Evolutionary conservation across 1,140 invertebrate genomes (phyloP), one percentile per base, ranked within the genome.

Genomic region (Marisa cornuarietis): DNA sequence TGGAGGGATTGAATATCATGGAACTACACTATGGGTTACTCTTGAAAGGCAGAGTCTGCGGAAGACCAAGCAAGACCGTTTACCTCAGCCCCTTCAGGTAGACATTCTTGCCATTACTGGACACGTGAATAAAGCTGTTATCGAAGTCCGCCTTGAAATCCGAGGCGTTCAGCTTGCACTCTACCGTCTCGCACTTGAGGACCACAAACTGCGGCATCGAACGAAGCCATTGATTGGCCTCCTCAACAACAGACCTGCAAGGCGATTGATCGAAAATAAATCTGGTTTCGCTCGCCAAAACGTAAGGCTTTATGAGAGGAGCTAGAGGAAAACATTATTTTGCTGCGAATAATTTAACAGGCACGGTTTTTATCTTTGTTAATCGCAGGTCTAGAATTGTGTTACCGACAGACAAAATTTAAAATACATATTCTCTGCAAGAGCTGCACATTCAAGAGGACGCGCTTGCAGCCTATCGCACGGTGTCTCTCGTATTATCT

Each of bases 151-250:
- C 42, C 18, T 49, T 72, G 71, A 77, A 78, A 42, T 84, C 83
- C n/a, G 63, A 51, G 20, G 77, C 61, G 26, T 76, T 65, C 18
- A 85, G 79, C 69, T 86, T 86, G 74, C 79, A 79, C 11, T 73
- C 74, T 42, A 83, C 71, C 3, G 85, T 84, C 80, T 86, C 85
- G 52, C 83, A 80, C 79, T 83, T 84, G 71, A 81, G 80, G 24
- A 72, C 83, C 24, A 58, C 62, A 66, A 80, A 86, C 54, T 80
- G 80, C 18, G 83, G 83, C 73, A 83, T 85, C 13, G 79, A 79
- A 18, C 80, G 76, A 63, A 85, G 71, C 85, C 84, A 85, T 49
- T 86, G 85, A 71, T 86, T 86, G 11, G 83, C 83, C 71, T 84
- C 81, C 58, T 85, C 84, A 73, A 84, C 61, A 18, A 85, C 82